A percentile compares a stretch with the other conserved stretches of the same genome.
These are phyloP conservation scores for Synanthedon tipuliformis DNA, from an alignment of 2,888 invertebrate genomes.

Conservation along the genomic window DNA sequence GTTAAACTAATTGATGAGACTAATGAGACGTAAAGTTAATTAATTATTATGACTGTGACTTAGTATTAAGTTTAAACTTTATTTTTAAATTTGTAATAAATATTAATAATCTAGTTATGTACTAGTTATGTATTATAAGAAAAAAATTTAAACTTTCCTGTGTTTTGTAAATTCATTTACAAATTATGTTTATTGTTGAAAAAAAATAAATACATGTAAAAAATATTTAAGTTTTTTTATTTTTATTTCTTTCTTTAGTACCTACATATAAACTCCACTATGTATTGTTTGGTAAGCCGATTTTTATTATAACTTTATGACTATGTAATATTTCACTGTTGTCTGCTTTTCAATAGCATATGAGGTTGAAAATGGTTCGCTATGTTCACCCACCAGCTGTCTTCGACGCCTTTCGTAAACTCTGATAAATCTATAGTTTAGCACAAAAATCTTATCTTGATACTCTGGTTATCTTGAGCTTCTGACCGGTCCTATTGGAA, in stretches of 20 bases:
- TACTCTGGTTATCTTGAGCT: no score
- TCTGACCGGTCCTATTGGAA: no score
- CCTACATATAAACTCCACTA: neutral
- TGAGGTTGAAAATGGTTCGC: slow-evolving; percentile 83
- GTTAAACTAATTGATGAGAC: no score
- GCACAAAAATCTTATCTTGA: slow-evolving; percentile 77
- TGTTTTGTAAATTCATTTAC: no score
- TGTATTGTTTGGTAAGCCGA: neutral
- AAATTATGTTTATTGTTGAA: no score
- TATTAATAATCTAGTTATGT: no score
- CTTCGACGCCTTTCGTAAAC: slow-evolving; percentile 82
- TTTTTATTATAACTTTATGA: neutral
- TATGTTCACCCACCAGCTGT: slow-evolving; percentile 84
- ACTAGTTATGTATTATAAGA: no score
- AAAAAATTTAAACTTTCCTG: no score
- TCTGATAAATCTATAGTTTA: slow-evolving; percentile 86
- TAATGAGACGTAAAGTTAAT: no score
- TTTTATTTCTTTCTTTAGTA: neutral
- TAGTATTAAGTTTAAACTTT: no score
- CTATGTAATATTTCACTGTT: neutral
- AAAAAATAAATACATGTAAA: neutral
- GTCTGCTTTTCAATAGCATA: slow-evolving; percentile 36
- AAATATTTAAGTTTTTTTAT: neutral
- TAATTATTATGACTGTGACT: no score
- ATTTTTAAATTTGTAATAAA: no score